Evolutionary conservation across 2,797 vertebrate genomes (phyloP).

Genomic region (Amphiprion clarkii): DNA sequence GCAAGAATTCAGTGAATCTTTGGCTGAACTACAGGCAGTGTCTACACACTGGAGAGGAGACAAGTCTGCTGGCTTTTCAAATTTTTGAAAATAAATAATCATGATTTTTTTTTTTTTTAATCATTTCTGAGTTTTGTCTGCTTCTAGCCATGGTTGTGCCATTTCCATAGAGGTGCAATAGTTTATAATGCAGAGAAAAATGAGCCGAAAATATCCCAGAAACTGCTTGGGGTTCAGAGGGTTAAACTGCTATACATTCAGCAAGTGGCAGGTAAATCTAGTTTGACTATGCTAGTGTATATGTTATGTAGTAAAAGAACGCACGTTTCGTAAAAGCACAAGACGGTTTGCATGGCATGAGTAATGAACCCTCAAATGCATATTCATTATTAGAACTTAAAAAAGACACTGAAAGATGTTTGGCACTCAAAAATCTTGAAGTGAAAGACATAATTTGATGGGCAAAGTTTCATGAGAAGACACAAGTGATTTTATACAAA

Average conservation of each 20-base stretch:
- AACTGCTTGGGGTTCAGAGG: no score
- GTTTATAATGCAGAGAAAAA: no score
- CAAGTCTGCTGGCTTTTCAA: no score
- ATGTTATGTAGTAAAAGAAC: neutral
- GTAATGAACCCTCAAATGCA: neutral
- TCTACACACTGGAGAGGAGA: no score
- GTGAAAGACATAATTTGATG: neutral
- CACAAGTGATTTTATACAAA: conserved; percentile 1
- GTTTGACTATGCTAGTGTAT: neutral
- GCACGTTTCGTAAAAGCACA: conserved; percentile 16
- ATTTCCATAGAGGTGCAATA: no score
- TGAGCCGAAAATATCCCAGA: no score
- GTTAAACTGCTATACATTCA: neutral
- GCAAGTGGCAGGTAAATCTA: neutral
- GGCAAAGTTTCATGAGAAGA: conserved; percentile 9
- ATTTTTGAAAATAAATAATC: no score
- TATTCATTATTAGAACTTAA: neutral
- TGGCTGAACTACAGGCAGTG: no score
- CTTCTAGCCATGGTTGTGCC: no score
- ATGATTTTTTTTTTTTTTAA: no score
- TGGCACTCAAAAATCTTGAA: neutral
- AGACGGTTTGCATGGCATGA: neutral
- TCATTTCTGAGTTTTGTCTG: no score
- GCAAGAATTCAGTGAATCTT: no score
- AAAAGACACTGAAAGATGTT: neutral